Percentiles rank a stretch among this genome's conserved stretches.
Conservation (phyloP, 2,113 vertebrate genomes). For the Girardinichthys multiradiatus region DNA sequence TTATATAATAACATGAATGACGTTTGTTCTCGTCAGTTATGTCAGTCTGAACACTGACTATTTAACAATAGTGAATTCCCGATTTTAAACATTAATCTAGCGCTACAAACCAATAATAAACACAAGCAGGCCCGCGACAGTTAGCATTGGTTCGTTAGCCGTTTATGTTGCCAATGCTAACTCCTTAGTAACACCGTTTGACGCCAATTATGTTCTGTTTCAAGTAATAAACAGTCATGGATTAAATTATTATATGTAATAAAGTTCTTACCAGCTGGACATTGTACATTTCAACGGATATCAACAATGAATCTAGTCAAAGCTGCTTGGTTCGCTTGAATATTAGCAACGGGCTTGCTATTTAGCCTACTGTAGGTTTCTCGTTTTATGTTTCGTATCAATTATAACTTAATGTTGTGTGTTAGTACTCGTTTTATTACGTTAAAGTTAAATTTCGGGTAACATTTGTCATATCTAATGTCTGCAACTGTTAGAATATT, state of each 20-base stretch:
- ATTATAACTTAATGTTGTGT: background rate
- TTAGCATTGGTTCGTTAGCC: slow-evolving; percentile 53
- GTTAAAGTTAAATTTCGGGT: background rate
- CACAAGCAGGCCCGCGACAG: slow-evolving; percentile 55
- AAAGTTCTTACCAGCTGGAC: background rate
- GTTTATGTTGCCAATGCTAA: slow-evolving; percentile 26
- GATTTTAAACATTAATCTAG: slow-evolving; percentile 27
- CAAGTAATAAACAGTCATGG: background rate
- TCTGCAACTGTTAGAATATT: background rate
- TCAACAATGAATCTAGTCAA: background rate
- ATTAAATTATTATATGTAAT: background rate
- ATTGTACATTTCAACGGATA: background rate
- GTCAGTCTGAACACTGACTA: rapidly evolving
- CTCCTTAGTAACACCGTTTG: background rate
- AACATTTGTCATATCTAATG: background rate
- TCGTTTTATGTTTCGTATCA: background rate
- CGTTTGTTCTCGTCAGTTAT: rapidly evolving
- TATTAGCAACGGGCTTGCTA: slow-evolving; percentile 30
- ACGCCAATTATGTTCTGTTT: background rate
- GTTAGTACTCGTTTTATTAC: background rate
- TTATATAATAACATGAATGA: background rate
- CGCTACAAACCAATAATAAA: slow-evolving; percentile 54
- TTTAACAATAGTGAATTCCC: background rate
- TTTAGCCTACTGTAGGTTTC: slow-evolving; percentile 8
- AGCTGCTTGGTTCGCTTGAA: slow-evolving; percentile 20